These are phyloP conservation scores for Catocala sponsa DNA, from an alignment of 2,888 invertebrate species.

Conservation along the genomic window DNA sequence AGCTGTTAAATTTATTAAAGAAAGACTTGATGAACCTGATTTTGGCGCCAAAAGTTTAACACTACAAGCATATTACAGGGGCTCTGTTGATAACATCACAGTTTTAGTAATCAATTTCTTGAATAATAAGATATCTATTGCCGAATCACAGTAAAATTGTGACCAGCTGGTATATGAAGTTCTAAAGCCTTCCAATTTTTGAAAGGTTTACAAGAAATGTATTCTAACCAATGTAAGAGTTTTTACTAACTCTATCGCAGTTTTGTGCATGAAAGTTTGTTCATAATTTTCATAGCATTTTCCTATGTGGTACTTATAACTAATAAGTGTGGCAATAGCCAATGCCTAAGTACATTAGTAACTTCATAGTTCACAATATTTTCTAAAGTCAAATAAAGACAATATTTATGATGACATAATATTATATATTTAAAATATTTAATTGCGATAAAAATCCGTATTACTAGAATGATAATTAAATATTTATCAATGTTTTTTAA, in stretches of 20 bases:
- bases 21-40: slow-evolving; percentile 94
- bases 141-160: slow-evolving; percentile 56
- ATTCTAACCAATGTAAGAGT: slow-evolving; percentile 23
- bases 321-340: slow-evolving; percentile 36
- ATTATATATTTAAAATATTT: slow-evolving; percentile 1
- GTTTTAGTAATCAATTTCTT: slow-evolving; percentile 96
- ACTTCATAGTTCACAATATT: slow-evolving; percentile 1
- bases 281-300: slow-evolving; percentile 21
- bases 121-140: slow-evolving; percentile 76
- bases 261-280: slow-evolving; percentile 17
- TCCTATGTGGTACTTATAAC: slow-evolving; percentile 26
- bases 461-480: neutral
- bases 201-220: slow-evolving; percentile 33
- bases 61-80: slow-evolving; percentile 96
- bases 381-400: slow-evolving; percentile 8
- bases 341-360: slow-evolving; percentile 29
- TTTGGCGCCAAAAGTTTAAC: slow-evolving; percentile 97
- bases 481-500: neutral
- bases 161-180: slow-evolving; percentile 13
- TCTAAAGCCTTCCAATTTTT: slow-evolving; percentile 40
- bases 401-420: slow-evolving; percentile 3
- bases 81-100: slow-evolving; percentile 98
- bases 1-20: slow-evolving; percentile 95
- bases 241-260: slow-evolving; percentile 33
- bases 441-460: neutral